Conservation (phyloP, 2,113 vertebrate species). For the Fregetta grallaria region DNA sequence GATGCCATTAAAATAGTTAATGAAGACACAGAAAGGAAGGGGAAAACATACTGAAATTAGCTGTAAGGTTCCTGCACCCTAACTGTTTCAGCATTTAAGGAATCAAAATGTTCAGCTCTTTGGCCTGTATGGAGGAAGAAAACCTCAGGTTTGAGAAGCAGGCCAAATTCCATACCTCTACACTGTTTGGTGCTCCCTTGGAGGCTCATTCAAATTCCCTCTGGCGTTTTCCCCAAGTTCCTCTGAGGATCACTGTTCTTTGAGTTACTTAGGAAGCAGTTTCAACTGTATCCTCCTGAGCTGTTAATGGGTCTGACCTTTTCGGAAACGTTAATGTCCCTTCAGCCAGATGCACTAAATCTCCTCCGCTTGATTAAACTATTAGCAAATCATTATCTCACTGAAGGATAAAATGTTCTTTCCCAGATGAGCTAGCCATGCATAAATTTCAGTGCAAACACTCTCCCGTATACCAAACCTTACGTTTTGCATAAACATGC, state of each 20-base stretch:
- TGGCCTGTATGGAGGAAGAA: neutral
- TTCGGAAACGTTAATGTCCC: neutral
- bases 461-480: neutral
- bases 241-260: neutral
- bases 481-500: neutral
- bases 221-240: neutral
- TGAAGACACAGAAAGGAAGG: neutral
- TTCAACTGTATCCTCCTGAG: neutral
- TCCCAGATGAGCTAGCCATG: neutral
- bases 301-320: constrained; percentile 43
- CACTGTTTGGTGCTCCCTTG: neutral
- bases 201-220: neutral
- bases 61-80: neutral
- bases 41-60: neutral
- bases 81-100: neutral
- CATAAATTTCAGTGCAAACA: neutral
- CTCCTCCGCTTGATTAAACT: constrained; percentile 36
- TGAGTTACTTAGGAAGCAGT: neutral
- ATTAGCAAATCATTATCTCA: constrained; percentile 47
- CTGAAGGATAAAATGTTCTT: constrained; percentile 8
- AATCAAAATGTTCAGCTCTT: neutral
- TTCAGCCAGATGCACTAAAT: constrained; percentile 25
- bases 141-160: neutral
- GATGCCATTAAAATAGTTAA: neutral
- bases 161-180: neutral